Evolutionary conservation across 2,888 invertebrate species (phyloP), one percentile per base, ranked within the genome.

Genomic region (Drosophila formosana): DNA sequence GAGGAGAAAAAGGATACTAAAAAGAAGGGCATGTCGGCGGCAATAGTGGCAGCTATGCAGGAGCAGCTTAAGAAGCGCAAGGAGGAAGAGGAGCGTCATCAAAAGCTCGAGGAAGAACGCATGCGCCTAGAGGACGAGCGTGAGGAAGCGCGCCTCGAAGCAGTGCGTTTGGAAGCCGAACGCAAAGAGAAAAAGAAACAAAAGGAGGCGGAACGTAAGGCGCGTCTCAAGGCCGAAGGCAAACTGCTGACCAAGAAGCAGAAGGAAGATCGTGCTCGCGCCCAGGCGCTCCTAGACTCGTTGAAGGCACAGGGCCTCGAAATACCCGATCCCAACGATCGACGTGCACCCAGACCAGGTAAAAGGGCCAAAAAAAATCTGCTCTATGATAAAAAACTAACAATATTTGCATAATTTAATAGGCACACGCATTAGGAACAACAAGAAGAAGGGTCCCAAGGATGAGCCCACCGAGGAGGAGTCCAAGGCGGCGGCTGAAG

Each of bases 151-250:
- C 94, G 96, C 66, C 92, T 96, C 72, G 97, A 98, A 93, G 95
- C 95, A 76, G 92, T 96, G 47, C 93, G 96, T 66, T 92, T 97
- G 74, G 98, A 98, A 91, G 96, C 97, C 86, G 98, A 99, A 91
- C 94, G 94, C 72, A 98, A 96, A 90, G 97, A 97, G 78, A 95
- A 95, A 90, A 97, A 96, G 91, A 99, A 98, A 91, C 96, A 96
- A 88, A 97, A 97, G 90, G 97, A 98, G 93, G 98, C 97, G 90
- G 98, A 98, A 90, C 94, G 97, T 53, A 98, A 97, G 92, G 98
- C 98, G 88, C 94, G 97, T 89, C 94, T 98, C 81, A 99, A 99
- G 92, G 97, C 97, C n/a, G 99, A 99, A 93, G 99, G 99, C 3
- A 99, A 98, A 93, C 93, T 98, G 34, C 93, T 99, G 66, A 98